Percentiles rank a stretch among this genome's conserved stretches.
Evolutionary conservation across 2,888 invertebrate species (phyloP).

Genomic region (Gandaritis pyraliata): DNA sequence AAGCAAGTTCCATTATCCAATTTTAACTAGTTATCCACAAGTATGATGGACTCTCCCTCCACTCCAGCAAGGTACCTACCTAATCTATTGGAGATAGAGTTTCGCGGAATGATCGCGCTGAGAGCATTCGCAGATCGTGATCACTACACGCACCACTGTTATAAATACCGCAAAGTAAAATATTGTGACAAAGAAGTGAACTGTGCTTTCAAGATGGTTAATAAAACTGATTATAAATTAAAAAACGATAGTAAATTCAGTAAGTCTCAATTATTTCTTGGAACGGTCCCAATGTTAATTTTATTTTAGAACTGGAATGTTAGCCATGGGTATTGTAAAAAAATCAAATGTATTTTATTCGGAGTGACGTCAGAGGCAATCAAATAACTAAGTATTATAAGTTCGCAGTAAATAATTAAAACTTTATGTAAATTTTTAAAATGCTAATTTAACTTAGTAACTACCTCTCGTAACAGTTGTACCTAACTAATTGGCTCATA

Average conservation of each 20-base stretch:
- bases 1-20: constrained; percentile 34
- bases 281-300: constrained; percentile 30
- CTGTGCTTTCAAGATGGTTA: constrained; percentile 30
- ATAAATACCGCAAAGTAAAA: not conserved
- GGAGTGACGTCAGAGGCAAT: constrained; percentile 10
- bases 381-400: not conserved
- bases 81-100: constrained; percentile 18
- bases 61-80: constrained; percentile 11
- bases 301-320: constrained; percentile 30
- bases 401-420: not conserved
- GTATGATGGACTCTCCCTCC: constrained; percentile 42
- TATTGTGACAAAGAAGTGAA: constrained; percentile 12
- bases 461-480: not conserved
- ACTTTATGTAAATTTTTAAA: not conserved
- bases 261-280: constrained; percentile 39
- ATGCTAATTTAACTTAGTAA: not conserved
- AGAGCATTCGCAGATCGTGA: constrained; percentile 27
- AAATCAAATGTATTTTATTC: constrained; percentile 5
- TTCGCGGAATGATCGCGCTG: constrained; percentile 23
- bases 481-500: not conserved
- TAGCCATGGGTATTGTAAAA: constrained; percentile 1
- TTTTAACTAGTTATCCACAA: constrained; percentile 37
- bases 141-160: constrained; percentile 24
- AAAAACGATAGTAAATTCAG: constrained; percentile 40
- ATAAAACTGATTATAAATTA: constrained; percentile 39